These are phyloP conservation scores for Bombus confusus DNA, from an alignment of 1,140 invertebrate species.

Conservation along the genomic window DNA sequence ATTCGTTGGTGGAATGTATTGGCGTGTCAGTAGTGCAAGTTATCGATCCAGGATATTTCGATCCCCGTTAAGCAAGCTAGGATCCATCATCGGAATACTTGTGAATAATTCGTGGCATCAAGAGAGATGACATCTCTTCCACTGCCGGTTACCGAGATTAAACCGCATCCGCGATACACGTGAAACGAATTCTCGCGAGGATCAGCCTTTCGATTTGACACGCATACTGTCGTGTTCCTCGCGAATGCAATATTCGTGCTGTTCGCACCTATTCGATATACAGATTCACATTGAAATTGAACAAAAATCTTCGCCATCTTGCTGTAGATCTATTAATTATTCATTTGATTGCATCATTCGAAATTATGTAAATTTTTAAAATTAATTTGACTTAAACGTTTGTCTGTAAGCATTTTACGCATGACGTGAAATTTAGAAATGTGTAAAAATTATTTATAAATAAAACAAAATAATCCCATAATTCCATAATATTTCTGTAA, in stretches of 20 bases:
- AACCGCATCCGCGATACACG: constrained; percentile 42
- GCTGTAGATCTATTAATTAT: not conserved
- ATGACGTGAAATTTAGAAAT: too few species aligned
- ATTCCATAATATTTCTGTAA: too few species aligned
- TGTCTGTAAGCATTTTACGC: too few species aligned
- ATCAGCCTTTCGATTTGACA: constrained; percentile 53
- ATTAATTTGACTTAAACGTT: too few species aligned
- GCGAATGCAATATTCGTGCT: constrained; percentile 43
- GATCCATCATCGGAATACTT: constrained; percentile 29
- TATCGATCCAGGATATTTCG: constrained; percentile 63
- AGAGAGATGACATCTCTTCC: constrained; percentile 40
- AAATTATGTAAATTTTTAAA: not conserved
- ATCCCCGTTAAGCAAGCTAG: constrained; percentile 44
- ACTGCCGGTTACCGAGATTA: constrained; percentile 58
- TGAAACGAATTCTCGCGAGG: constrained; percentile 63
- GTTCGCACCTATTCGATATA: constrained; percentile 15
- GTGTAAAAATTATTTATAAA: too few species aligned
- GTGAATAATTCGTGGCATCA: constrained; percentile 52
- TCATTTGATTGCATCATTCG: not conserved
- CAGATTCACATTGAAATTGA: not conserved
- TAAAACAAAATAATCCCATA: too few species aligned
- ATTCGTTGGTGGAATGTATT: not conserved
- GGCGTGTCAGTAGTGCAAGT: not conserved
- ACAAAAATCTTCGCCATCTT: not conserved
- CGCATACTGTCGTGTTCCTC: constrained; percentile 37